phyloP scores from a whole-genome alignment of 2,888 invertebrate genomes.

The Craniophora ligustri region DNA sequence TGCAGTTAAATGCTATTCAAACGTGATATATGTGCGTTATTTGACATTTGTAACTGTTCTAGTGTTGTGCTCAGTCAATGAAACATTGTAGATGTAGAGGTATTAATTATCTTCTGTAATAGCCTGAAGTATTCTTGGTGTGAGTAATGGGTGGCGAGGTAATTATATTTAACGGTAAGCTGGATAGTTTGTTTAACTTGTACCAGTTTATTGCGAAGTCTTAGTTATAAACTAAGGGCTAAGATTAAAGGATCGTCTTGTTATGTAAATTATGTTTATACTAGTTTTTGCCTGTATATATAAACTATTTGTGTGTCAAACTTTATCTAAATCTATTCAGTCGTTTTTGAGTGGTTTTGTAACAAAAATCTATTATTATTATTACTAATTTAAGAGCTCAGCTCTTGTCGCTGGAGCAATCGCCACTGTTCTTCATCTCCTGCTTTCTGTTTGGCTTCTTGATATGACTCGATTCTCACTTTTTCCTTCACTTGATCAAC shows the following conservation, averaged over 20 bases:
- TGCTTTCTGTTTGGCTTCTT: too few relatives aligned
- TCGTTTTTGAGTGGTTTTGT: too few relatives aligned
- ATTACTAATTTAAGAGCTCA: too few relatives aligned
- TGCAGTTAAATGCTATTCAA: conserved; percentile 24
- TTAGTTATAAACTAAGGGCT: neutral
- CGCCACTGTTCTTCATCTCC: too few relatives aligned
- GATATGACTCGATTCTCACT: too few relatives aligned
- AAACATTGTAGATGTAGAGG: conserved; percentile 39
- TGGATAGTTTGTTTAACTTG: conserved; percentile 12
- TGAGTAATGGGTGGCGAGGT: conserved; percentile 28
- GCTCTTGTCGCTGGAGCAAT: too few relatives aligned
- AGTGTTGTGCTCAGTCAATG: conserved; percentile 9
- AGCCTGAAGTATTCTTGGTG: conserved; percentile 35
- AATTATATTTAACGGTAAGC: conserved; percentile 24
- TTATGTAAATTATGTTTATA: neutral
- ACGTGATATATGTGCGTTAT: conserved; percentile 40
- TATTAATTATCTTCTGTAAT: conserved; percentile 46
- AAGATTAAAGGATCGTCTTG: neutral
- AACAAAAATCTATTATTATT: too few relatives aligned
- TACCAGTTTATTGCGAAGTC: conserved; percentile 4
- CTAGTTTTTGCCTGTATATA: neutral
- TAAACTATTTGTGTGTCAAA: neutral
- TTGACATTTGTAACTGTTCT: conserved; percentile 43
- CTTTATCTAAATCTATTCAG: too few relatives aligned
- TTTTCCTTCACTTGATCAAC: too few relatives aligned